Evolutionary conservation across 2,888 invertebrate species (phyloP).

Genomic region (Plutella xylostella): DNA sequence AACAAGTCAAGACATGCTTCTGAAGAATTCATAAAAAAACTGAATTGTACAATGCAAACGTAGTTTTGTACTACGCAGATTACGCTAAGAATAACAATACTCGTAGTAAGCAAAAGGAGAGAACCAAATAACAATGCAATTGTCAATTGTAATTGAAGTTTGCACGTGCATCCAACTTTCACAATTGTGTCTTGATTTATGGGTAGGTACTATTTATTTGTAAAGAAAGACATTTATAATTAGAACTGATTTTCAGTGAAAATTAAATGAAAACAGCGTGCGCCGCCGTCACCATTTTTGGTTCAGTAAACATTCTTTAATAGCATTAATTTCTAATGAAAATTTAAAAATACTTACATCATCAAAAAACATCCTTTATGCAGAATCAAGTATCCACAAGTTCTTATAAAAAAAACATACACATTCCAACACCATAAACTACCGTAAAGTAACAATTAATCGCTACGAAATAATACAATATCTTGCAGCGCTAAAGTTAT

Average conservation of each 20-base stretch:
- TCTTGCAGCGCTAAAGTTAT: conserved; percentile 27
- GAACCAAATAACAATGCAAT: conserved; percentile 3
- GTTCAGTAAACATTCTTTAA: too few relatives aligned
- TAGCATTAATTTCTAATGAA: too few relatives aligned
- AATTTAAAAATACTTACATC: background rate
- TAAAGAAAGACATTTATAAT: too few relatives aligned
- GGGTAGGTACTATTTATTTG: too few relatives aligned
- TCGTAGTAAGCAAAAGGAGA: too few relatives aligned
- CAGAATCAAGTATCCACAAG: conserved; percentile 15
- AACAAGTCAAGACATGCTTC: conserved; percentile 36
- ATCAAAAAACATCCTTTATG: conserved; percentile 4
- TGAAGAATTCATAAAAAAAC: background rate
- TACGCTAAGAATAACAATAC: too few relatives aligned
- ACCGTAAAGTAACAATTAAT: conserved; percentile 17
- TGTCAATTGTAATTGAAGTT: conserved; percentile 15
- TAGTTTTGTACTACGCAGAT: conserved; percentile 7
- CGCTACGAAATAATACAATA: conserved; percentile 9
- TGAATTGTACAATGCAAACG: background rate
- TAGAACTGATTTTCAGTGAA: too few relatives aligned
- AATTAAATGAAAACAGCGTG: too few relatives aligned
- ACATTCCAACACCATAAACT: conserved; percentile 12
- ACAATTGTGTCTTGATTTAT: too few relatives aligned
- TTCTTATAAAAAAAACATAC: conserved; percentile 9
- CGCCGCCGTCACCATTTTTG: too few relatives aligned
- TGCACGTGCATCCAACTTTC: conserved; percentile 19